Evolutionary conservation across 2,797 vertebrate genomes (phyloP), one percentile per base, ranked within the genome.

Genomic region (Bradypus variegatus): DNA sequence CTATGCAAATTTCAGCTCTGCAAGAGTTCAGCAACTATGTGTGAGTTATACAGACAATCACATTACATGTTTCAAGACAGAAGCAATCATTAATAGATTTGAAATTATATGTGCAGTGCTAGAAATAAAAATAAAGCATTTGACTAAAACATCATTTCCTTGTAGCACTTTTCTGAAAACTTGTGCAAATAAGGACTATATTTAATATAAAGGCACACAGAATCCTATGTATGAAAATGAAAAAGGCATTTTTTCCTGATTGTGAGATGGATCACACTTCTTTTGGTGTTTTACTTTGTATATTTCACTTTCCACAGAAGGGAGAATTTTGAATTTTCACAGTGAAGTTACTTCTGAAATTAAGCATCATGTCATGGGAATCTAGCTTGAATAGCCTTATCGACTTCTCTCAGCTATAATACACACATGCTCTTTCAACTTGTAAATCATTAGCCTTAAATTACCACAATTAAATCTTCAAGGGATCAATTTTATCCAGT

Each of bases 71-170:
- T 58, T 58, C 67, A 4, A 77, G n/a, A 75, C 5, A n/a, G 72
- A 86, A 75, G 19, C 25, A 72, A 73, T 85, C 75, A 91, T 81
- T 94, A 67, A 85, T 94, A 69, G 50, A 13, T 81, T 93, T 84
- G 38, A 94, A 93, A 84, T 73, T 89, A 48, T 69, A 5, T 81
- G 1, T 76, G 64, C n/a, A 77, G n/a, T 85, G 21, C 73, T 67
- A 78, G 33, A 91, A 91, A 80, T 89, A 77, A 89, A 94, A 91
- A 64, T 85, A 48, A 87, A 89, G 27, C 69, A 55, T 45, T 38
- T 25, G n/a, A 76, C 36, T 36, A 84, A 93, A 89, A 65, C 41
- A 88, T 81, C 27, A 76, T 89, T 89, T 83, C 18, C 27, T 84
- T 65, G 38, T 73, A 38, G 69, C 36, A 88, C 23, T 27, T 89